These are phyloP conservation scores for Symphodus melops DNA, from an alignment of 2,113 vertebrate species.

Conservation along the genomic window DNA sequence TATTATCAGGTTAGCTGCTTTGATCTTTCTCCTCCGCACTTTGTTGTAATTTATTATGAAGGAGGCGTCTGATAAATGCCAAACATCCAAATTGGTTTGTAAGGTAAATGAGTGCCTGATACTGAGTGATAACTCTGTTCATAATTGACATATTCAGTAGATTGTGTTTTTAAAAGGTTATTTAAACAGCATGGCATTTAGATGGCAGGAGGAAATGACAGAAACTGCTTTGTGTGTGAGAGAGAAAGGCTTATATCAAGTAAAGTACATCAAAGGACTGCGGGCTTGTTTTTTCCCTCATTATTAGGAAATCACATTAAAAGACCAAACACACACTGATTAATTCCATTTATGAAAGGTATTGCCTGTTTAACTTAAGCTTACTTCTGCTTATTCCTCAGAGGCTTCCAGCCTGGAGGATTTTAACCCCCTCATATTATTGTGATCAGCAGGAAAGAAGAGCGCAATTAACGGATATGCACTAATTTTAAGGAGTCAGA, in stretches of 20 bases:
- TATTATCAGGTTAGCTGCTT: slow-evolving; percentile 35
- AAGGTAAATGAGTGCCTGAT: slow-evolving; percentile 32
- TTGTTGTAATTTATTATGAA: slow-evolving; percentile 51
- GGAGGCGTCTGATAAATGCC: slow-evolving; percentile 36
- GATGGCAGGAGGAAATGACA: slow-evolving; percentile 9
- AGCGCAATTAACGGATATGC: neutral
- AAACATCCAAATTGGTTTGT: slow-evolving; percentile 31
- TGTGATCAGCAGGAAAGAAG: neutral
- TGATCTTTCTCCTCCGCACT: slow-evolving; percentile 28
- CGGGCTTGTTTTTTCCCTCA: neutral
- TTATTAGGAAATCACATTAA: neutral
- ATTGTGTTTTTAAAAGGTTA: slow-evolving; percentile 20
- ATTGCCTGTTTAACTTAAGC: neutral
- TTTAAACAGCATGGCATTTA: slow-evolving; percentile 27
- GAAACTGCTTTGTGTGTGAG: neutral
- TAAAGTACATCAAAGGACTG: slow-evolving; percentile 3
- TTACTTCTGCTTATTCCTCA: neutral
- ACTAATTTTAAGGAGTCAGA: neutral
- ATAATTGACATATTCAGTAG: slow-evolving; percentile 10
- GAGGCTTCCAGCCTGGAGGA: neutral
- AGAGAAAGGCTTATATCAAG: neutral
- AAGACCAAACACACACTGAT: neutral
- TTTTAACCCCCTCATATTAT: neutral
- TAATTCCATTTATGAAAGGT: neutral
- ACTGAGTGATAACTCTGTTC: slow-evolving; percentile 30